These are phyloP conservation scores for Aptenodytes forsteri DNA, from an alignment of 2,113 vertebrate genomes.

Conservation along the genomic window DNA sequence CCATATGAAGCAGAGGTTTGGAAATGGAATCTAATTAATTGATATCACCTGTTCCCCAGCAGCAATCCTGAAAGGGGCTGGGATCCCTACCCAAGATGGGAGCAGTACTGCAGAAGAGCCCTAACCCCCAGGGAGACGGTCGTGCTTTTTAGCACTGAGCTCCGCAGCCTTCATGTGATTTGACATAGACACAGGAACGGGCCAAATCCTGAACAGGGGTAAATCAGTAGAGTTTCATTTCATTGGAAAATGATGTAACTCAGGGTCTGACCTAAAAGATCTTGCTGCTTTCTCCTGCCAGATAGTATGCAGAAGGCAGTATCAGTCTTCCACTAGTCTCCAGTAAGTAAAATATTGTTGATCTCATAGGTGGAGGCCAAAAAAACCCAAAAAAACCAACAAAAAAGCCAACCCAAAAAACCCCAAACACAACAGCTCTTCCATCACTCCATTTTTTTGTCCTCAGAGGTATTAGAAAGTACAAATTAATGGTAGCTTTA, in stretches of 20 bases:
- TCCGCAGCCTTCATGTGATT: background rate
- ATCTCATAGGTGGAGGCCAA: background rate
- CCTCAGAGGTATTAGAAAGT: background rate
- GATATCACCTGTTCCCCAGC: background rate
- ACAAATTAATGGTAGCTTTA: background rate
- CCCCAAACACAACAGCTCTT: background rate
- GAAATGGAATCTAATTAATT: background rate
- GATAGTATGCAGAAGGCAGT: background rate
- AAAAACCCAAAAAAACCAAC: too few species aligned
- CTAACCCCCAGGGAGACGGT: accelerated
- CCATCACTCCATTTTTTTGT: background rate
- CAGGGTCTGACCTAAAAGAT: background rate
- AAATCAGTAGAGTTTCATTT: background rate
- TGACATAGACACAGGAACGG: background rate
- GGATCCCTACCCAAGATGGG: background rate
- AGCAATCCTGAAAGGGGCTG: background rate
- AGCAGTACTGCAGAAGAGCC: background rate
- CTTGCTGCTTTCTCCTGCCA: background rate
- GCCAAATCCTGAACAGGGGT: background rate
- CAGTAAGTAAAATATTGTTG: background rate
- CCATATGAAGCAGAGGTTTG: background rate
- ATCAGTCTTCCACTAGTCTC: background rate
- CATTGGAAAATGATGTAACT: background rate
- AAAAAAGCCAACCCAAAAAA: background rate
- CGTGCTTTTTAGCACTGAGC: background rate